Base-by-base conservation (phyloP, 2,888 invertebrate genomes). In the Uropetala carovei region DNA sequence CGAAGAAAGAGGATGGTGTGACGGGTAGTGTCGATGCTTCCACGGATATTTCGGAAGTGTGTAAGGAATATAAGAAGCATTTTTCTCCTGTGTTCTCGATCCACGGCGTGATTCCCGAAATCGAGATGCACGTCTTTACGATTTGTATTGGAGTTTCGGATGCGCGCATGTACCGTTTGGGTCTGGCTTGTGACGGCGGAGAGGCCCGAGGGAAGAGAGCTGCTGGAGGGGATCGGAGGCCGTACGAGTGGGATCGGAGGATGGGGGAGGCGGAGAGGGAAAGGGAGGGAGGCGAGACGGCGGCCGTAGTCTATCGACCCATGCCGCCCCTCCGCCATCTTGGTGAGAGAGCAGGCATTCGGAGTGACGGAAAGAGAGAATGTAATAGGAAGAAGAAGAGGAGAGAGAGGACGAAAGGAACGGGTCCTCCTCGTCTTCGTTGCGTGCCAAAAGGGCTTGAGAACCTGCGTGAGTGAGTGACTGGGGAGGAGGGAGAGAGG, bases 291-390 rank as follows among this genome's bases (percentile, higher is more conserved):
- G 27, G 89, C 89, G 89, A 89, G 89, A 89, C 89, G 64, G 89
- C 89, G 30, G 89, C 64, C 64, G 89, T 89, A 89, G 89, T 89
- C 60, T 89, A 89, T 89, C 89, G 89, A 89, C 89, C 89, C 89
- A 68, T 89, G 89, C 89, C 89, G 89, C 64, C 89, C 18, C 43
- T 64, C 89, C 60, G 60, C 89, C 60, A 64, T 64, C 64, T 89
- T 60, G 43, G 60, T 14, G 60, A 8, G 60, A 86, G 60, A 57
- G 18, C 85, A 56, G 56, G 68, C 89, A 89, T 89, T 68, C 89
- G 86, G 30, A 84, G n/a, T n/a, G 84, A 85, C 10, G 85, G 43
- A 43, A 27, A 14, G 89, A 64, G 64, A 10, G 64, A 59, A 59
- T 60, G 56, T 9, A 83, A 27, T 9, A n/a, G 60, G 43, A 89